These are phyloP conservation scores for Aethes cnicana DNA, from an alignment of 2,888 invertebrate species.

Conservation along the genomic window DNA sequence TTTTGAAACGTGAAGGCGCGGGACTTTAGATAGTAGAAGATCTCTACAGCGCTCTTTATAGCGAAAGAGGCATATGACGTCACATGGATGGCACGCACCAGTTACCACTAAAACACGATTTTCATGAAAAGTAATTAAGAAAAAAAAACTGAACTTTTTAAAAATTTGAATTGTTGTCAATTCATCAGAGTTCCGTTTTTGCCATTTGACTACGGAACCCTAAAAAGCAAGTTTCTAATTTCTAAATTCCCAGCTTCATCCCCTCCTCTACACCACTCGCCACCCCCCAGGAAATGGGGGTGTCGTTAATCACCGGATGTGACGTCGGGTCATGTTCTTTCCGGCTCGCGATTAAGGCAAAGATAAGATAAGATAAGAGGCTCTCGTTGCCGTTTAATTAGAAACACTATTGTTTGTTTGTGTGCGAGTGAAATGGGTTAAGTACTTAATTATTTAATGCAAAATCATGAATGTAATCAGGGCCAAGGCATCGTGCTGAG, in stretches of 20 bases:
- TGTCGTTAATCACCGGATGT: slow-evolving; percentile 28
- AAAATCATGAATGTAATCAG: no score
- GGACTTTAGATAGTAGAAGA: no score
- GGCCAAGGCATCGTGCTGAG: no score
- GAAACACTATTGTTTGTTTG: slow-evolving; percentile 16
- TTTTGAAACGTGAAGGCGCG: no score
- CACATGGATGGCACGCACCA: no score
- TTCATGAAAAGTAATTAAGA: no score
- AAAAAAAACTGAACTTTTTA: no score
- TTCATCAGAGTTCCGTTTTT: background rate
- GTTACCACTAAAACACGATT: no score
- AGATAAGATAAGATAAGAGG: slow-evolving; percentile 28
- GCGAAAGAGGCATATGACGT: no score
- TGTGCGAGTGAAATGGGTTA: background rate
- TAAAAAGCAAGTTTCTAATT: slow-evolving; percentile 11
- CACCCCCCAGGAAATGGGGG: slow-evolving; percentile 16
- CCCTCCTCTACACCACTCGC: slow-evolving; percentile 11
- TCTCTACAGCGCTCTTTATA: no score
- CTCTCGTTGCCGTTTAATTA: slow-evolving; percentile 17
- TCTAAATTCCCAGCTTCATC: slow-evolving; percentile 6
- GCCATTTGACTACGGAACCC: slow-evolving; percentile 5
- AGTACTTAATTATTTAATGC: no score
- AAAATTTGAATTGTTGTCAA: no score
- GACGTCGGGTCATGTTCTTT: slow-evolving; percentile 28
- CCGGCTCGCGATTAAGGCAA: slow-evolving; percentile 25